Conservation (phyloP, 2,113 vertebrate species). For the Eleginops maclovinus region DNA sequence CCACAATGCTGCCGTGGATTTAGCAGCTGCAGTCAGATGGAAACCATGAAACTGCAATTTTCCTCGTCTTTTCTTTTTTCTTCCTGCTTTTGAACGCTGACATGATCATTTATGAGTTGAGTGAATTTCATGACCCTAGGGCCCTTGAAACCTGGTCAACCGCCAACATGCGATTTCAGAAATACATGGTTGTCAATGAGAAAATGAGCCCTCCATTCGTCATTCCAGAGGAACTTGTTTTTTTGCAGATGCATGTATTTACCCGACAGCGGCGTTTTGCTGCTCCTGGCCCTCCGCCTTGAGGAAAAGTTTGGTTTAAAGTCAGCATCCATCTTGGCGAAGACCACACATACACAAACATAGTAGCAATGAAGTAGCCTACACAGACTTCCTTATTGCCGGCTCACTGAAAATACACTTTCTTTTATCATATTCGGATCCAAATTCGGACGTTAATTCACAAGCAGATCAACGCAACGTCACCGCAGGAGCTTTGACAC, state of each 20-base stretch:
- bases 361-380: conserved; percentile 29
- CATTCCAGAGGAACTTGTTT: conserved; percentile 53
- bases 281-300: conserved; percentile 55
- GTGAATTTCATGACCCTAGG: conserved; percentile 63
- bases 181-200: conserved; percentile 71
- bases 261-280: conserved; percentile 57
- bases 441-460: conserved; percentile 52
- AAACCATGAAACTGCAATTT: conserved; percentile 74
- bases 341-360: conserved; percentile 68
- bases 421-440: conserved; percentile 51
- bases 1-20: conserved; percentile 62
- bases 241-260: conserved; percentile 63
- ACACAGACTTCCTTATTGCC: conserved; percentile 36
- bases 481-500: conserved; percentile 57
- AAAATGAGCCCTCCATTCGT: conserved; percentile 64
- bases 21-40: conserved; percentile 63
- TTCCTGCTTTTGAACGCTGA: conserved; percentile 60
- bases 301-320: conserved; percentile 65
- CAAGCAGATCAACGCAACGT: conserved; percentile 11
- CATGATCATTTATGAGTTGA: conserved; percentile 69
- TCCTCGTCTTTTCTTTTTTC: conserved; percentile 42
- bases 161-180: conserved; percentile 58
- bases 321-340: conserved; percentile 52
- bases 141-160: conserved; percentile 61
- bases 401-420: conserved; percentile 49